Percentiles rank a stretch among this genome's conserved stretches.
These are phyloP conservation scores for Tangara arthus DNA, from an alignment of 2,797 vertebrate species.

Conservation along the genomic window DNA sequence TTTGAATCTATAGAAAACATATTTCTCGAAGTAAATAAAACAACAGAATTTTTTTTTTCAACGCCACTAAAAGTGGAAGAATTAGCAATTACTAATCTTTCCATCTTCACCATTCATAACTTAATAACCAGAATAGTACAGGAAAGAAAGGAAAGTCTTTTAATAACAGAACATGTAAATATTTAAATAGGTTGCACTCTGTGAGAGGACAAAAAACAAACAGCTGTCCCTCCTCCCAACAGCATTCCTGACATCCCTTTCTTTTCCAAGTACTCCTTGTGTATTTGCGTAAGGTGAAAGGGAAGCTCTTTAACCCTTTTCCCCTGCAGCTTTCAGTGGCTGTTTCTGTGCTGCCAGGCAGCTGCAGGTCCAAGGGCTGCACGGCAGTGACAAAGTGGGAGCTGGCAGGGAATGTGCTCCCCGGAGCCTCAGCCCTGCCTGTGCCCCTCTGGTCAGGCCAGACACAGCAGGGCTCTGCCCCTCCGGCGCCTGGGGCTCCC, in stretches of 20 bases:
- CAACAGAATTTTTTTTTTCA: neutral
- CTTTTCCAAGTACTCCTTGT: neutral
- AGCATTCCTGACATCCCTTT: neutral
- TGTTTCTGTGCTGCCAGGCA: neutral
- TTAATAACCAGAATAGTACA: neutral
- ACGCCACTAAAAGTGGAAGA: neutral
- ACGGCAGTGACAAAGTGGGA: neutral
- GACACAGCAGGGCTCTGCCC: neutral
- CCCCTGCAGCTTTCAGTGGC: neutral
- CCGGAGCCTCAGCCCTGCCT: neutral
- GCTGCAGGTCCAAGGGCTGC: neutral
- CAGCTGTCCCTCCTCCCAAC: neutral
- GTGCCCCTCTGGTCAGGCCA: fast-evolving
- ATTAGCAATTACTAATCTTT: neutral
- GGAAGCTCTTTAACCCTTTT: slow-evolving; percentile 27
- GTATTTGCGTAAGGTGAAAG: neutral
- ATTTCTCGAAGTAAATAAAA: neutral
- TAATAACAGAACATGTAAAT: slow-evolving; percentile 33
- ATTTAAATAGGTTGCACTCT: slow-evolving; percentile 44
- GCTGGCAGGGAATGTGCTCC: neutral
- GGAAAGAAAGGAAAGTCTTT: neutral
- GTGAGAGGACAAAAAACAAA: slow-evolving; percentile 47
- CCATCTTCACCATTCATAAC: neutral
- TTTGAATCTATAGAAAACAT: neutral
- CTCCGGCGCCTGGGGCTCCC: neutral